These are phyloP conservation scores for Sipha maydis DNA, from an alignment of 2,888 invertebrate genomes.

Conservation along the genomic window DNA sequence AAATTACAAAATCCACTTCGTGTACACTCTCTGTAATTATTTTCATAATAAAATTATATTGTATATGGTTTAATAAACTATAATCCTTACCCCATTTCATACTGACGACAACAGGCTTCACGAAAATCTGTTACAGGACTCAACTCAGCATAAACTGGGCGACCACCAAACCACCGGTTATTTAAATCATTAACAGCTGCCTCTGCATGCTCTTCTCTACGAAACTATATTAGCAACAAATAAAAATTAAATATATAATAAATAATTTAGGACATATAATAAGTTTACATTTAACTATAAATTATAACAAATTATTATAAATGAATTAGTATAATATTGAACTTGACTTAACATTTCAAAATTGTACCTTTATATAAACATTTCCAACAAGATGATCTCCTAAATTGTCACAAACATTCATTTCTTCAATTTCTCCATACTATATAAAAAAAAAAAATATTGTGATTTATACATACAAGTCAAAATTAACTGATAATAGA, in stretches of 20 bases:
- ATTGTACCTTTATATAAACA: conserved; percentile 90
- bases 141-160: conserved; percentile 97
- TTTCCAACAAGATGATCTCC: conserved; percentile 99
- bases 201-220: conserved; percentile 97
- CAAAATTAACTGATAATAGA: too few relatives aligned
- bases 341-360: background rate
- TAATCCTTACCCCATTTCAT: conserved; percentile 88
- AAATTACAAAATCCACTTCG: conserved; percentile 99
- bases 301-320: background rate
- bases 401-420: conserved; percentile 99
- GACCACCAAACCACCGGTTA: conserved; percentile 98
- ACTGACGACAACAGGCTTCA: conserved; percentile 99
- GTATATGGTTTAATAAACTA: background rate
- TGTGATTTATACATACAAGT: background rate
- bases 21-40: conserved; percentile 82
- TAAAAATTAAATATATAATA: conserved; percentile 46
- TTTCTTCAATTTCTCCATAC: conserved; percentile 99
- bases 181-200: conserved; percentile 96
- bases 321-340: background rate
- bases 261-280: background rate
- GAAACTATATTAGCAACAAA: conserved; percentile 74
- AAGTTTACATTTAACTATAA: background rate
- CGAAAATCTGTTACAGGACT: conserved; percentile 99
- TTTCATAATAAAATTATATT: conserved; percentile 24
- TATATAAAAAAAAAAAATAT: conserved; percentile 65